Evolutionary conservation across 1,140 invertebrate species (phyloP), one percentile per base, ranked within the genome.

Genomic region (Ceratina calcarata): DNA sequence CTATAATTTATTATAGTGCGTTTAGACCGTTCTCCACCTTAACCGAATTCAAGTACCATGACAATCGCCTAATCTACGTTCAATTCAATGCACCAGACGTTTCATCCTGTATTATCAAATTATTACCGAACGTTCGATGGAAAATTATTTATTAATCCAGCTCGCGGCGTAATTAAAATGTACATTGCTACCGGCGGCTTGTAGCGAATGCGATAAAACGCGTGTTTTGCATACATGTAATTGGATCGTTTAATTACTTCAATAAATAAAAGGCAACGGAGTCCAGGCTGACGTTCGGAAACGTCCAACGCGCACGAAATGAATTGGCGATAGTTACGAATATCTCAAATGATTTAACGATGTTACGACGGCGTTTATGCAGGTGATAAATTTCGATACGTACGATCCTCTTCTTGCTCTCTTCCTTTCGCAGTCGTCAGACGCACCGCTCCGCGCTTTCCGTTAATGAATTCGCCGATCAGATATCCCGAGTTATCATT

Each of bases 381-480:
- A 24, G 61, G 51, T 51, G 58, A 79, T 79, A 61, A 73, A 79
- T 79, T 79, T 60, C 77, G 60, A 66, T 24, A 72, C 61, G 15
- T 45, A 45, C 37, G 37, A 45, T 45, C 10, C 8, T 3, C 53
- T 66, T 69, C 73, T 70, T 55, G 51, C 53, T 60, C 24, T 57
- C 65, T 16, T 58, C 45, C 66, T 37, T 67, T 32, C 45, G 37
- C 10, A 45, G 37, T 3, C 37, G 37, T 22, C 20, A 24, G 37
- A 16, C 0, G 37, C 22, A 16, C 7, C 24, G 55, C 27, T 16
- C n/a, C 55, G 32, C 65, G 69, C 76, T 76, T 80, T 55, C 72
- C 57, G 67, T 62, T 81, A 81, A 81, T 78, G 74, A 81, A 81
- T 78, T 58, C 61, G 32, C 51, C 18, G 67, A 81, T 78, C 80